phyloP scores from a whole-genome alignment of 2,888 invertebrate genomes.

The Smittia aterrima region DNA sequence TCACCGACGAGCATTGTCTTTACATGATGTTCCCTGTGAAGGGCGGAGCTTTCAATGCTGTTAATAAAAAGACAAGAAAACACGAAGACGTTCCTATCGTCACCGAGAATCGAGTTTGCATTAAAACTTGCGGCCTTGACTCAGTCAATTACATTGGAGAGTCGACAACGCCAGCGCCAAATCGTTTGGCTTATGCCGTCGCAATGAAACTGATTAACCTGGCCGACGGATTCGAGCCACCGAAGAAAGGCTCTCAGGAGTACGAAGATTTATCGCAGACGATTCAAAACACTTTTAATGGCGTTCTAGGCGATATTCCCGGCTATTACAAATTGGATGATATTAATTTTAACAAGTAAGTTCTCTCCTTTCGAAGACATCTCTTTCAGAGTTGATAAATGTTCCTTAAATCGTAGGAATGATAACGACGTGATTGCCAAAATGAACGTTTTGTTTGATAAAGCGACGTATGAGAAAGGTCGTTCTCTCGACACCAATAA shows the following conservation, averaged over 20 bases:
- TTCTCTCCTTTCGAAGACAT: conserved; percentile 44
- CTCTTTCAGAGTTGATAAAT: conserved; percentile 11
- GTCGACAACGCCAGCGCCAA: conserved; percentile 62
- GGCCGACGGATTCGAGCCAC: conserved; percentile 74
- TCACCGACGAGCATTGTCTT: conserved; percentile 77
- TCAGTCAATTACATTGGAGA: conserved; percentile 47
- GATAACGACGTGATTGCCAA: conserved; percentile 70
- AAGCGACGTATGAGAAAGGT: conserved; percentile 62
- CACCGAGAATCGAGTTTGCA: conserved; percentile 75
- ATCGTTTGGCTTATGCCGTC: conserved; percentile 67
- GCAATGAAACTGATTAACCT: conserved; percentile 72
- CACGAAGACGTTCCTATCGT: conserved; percentile 72
- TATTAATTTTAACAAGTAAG: conserved; percentile 69
- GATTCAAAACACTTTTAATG: conserved; percentile 64
- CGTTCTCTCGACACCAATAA: conserved; percentile 51
- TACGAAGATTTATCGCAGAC: conserved; percentile 68
- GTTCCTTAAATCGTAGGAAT: neutral
- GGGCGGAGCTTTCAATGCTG: conserved; percentile 78
- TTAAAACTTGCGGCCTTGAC: conserved; percentile 75
- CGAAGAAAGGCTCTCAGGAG: conserved; percentile 68
- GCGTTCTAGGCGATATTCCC: conserved; percentile 61
- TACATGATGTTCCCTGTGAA: conserved; percentile 85
- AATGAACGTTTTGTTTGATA: conserved; percentile 73
- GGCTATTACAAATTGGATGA: conserved; percentile 73
- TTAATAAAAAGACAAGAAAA: conserved; percentile 81